A percentile compares a stretch with the other conserved stretches of the same genome.
Evolutionary conservation across 2,888 invertebrate species (phyloP).

Genomic region (Laothoe populi): DNA sequence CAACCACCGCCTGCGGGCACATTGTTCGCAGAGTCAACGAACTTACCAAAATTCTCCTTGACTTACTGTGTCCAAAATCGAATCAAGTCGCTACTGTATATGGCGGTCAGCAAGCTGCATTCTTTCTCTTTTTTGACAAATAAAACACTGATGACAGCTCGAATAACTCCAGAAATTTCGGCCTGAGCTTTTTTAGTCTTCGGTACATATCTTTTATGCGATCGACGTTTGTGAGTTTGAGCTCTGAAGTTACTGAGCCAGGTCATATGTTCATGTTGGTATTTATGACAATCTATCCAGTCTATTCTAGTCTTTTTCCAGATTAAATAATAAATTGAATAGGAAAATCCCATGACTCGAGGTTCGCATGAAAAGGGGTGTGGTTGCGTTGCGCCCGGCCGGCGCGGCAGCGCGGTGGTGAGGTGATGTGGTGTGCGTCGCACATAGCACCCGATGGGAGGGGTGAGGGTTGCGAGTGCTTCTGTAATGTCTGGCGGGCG

Average conservation of each 20-base stretch:
- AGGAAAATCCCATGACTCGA: constrained; percentile 83
- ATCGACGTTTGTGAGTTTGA: constrained; percentile 35
- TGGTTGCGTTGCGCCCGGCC: constrained; percentile 72
- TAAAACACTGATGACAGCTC: constrained; percentile 45
- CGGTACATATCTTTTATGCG: constrained; percentile 33
- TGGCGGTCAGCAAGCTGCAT: constrained; percentile 69
- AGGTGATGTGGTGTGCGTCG: constrained; percentile 59
- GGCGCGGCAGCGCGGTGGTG: constrained; percentile 39
- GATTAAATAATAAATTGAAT: constrained; percentile 73
- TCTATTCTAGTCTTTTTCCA: constrained; percentile 45
- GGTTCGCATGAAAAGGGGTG: constrained; percentile 77
- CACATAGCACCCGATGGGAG: constrained; percentile 51
- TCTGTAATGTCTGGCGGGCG: constrained; percentile 72
- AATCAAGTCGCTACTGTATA: constrained; percentile 75
- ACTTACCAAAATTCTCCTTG: constrained; percentile 79
- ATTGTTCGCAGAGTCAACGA: constrained; percentile 81
- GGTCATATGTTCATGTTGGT: constrained; percentile 29
- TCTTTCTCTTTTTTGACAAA: constrained; percentile 68
- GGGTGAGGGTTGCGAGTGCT: constrained; percentile 68
- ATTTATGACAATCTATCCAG: neutral
- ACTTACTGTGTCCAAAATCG: constrained; percentile 82
- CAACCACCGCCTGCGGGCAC: constrained; percentile 63
- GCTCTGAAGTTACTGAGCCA: constrained; percentile 2
- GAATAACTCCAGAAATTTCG: constrained; percentile 50
- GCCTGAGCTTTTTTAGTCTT: constrained; percentile 45